Evolutionary conservation across 1,140 invertebrate genomes (phyloP).

Genomic region (Aplysia californica): DNA sequence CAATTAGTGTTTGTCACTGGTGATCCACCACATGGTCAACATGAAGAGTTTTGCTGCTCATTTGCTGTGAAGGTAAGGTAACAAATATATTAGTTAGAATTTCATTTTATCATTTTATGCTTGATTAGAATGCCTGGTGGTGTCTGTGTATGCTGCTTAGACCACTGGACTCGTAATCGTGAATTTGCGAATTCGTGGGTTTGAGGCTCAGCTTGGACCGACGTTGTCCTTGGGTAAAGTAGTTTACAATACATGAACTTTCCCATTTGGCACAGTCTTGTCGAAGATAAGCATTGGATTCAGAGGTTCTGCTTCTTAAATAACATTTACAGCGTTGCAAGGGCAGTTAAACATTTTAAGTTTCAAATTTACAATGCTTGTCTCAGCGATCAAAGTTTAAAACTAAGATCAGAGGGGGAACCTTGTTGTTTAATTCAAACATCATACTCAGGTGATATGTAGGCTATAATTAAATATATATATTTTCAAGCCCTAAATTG

Average conservation of each 20-base stretch:
- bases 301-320: background rate
- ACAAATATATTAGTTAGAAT: too few relatives aligned
- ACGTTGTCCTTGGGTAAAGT: too few relatives aligned
- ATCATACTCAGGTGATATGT: background rate
- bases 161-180: background rate
- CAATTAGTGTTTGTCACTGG: constrained; percentile 38
- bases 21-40: background rate
- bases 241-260: background rate
- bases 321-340: background rate
- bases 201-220: background rate
- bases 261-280: background rate
- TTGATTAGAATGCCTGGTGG: too few relatives aligned
- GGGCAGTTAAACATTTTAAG: background rate
- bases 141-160: background rate
- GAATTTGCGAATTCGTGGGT: background rate
- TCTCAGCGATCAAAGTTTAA: background rate
- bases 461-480: background rate
- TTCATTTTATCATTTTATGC: background rate
- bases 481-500: background rate
- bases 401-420: too few relatives aligned
- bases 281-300: background rate
- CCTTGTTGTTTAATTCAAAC: background rate
- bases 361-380: background rate
- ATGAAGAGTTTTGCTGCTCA: background rate
- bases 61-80: background rate